Base-by-base conservation (phyloP, 2,888 invertebrate genomes). In the Phorcus lineatus region DNA sequence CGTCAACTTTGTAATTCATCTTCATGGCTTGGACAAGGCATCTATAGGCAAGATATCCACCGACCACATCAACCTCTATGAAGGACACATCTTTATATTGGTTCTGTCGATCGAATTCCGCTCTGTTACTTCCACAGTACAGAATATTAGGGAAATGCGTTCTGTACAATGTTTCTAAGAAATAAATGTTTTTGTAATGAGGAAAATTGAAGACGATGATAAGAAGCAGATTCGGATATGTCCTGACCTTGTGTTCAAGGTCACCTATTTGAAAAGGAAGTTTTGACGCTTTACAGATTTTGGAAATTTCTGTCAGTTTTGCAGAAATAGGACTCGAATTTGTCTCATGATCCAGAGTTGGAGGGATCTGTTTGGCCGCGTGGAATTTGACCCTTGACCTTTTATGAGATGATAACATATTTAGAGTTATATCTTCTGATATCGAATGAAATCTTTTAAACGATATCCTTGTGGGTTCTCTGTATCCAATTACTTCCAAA, bases 11-110 rank as follows among this genome's bases (percentile, higher is more conserved):
- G 28, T 81, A 79, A n/a, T 67, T 55, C 74, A 76, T 79, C 17
- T 77, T 76, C 40, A 81, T 79, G n/a, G 79, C 81, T 16, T 79
- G 76, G 6, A 70, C 52, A 55, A 81, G 53, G 22, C 81, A 81
- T 28, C 77, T 67, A 11, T 81, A 36, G 36, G 79, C 70, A 47
- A 74, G 70, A 24, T 77, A 57, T 13, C 81, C 81, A 24, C 31
- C n/a, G 31, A 24, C 31, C 1, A 24, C 28, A 36, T 77, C 31
- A n/a, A 76, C 55, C 36, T 76, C 76, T n/a, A 76, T 76, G 40
- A 80, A 79, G 11, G 79, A n/a, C 28, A 74, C 52, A 6, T 17
- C n/a, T 6, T 11, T 55, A 16, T 1, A 0, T 1, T 6, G 9
- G 52, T 19, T 16, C 22, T 76, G 24, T 22, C 4, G 16, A 7